Percentiles rank a stretch among this genome's conserved stretches.
Evolutionary conservation across 2,113 vertebrate genomes (phyloP).

Genomic region (Aspiorhynchus laticeps): DNA sequence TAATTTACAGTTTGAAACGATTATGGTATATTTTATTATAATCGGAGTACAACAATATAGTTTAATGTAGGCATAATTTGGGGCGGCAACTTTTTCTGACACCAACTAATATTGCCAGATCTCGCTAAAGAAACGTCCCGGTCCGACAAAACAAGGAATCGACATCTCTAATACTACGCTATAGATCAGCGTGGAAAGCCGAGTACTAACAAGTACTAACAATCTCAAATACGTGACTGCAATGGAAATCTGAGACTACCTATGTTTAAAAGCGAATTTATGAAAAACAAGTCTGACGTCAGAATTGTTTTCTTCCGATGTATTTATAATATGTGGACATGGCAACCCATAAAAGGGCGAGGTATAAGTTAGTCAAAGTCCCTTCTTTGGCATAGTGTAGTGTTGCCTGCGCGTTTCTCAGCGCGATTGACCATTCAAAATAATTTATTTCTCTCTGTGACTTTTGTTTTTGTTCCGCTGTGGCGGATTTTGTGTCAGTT

Average conservation of each 20-base stretch:
- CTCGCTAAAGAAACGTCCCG: background rate
- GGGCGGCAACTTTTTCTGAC: background rate
- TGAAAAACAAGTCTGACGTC: background rate
- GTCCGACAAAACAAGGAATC: background rate
- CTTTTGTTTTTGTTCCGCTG: too few relatives aligned
- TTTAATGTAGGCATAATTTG: background rate
- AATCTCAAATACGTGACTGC: background rate
- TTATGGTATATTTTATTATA: background rate
- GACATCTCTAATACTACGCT: too few relatives aligned
- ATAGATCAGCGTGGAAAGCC: too few relatives aligned
- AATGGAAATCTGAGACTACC: background rate
- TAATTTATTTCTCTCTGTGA: too few relatives aligned
- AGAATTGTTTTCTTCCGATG: too few relatives aligned
- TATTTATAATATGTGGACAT: too few relatives aligned
- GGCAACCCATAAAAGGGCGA: background rate
- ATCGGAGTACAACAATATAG: background rate
- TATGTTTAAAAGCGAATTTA: background rate
- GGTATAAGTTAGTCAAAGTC: too few relatives aligned
- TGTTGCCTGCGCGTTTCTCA: too few relatives aligned
- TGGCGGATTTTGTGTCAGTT: too few relatives aligned
- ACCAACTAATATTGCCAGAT: background rate
- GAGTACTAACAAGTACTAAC: background rate
- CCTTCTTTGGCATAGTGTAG: too few relatives aligned
- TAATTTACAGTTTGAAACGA: background rate
- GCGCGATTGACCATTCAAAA: too few relatives aligned